A percentile compares a stretch with the other conserved stretches of the same genome.
Evolutionary conservation across 2,113 vertebrate genomes (phyloP).

Genomic region (Percopsis transmontana): DNA sequence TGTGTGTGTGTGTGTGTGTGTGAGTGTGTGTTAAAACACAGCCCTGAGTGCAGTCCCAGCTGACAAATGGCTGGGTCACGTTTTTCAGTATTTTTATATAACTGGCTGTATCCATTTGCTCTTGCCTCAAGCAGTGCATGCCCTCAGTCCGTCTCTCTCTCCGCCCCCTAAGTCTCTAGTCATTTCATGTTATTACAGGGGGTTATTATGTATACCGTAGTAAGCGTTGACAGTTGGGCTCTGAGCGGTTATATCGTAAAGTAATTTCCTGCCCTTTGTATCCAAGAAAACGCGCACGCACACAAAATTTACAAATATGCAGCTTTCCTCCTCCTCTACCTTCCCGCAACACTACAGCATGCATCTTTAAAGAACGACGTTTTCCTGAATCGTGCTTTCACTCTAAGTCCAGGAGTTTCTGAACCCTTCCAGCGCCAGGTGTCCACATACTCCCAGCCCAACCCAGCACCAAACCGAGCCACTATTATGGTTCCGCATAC

Average conservation of each 20-base stretch:
- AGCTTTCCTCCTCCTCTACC: background rate
- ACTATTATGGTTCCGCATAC: conserved; percentile 58
- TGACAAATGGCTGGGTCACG: background rate
- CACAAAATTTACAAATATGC: conserved; percentile 27
- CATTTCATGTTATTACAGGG: conserved; percentile 32
- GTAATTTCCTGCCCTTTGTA: conserved; percentile 18
- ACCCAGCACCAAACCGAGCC: conserved; percentile 52
- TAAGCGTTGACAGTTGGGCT: conserved; percentile 45
- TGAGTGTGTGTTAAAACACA: background rate
- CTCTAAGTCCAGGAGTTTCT: conserved; percentile 42
- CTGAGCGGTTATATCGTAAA: conserved; percentile 30
- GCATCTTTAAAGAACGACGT: conserved; percentile 33
- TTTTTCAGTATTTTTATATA: conserved; percentile 6
- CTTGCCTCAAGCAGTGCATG: conserved; percentile 21
- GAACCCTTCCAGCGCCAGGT: conserved; percentile 39
- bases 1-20: conserved; percentile 5
- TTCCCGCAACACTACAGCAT: conserved; percentile 9
- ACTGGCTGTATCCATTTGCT: conserved; percentile 15
- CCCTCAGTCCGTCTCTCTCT: background rate
- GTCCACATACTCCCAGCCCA: conserved; percentile 37
- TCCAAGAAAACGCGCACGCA: background rate
- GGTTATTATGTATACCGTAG: conserved; percentile 34
- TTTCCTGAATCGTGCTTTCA: conserved; percentile 59
- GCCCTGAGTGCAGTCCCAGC: background rate
- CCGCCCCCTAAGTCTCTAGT: conserved; percentile 21